Percentiles rank a stretch among this genome's conserved stretches.
Evolutionary conservation across 92 coral and sea anemone genomes (phyloP).

Genomic region (Phenganax subtilis): DNA sequence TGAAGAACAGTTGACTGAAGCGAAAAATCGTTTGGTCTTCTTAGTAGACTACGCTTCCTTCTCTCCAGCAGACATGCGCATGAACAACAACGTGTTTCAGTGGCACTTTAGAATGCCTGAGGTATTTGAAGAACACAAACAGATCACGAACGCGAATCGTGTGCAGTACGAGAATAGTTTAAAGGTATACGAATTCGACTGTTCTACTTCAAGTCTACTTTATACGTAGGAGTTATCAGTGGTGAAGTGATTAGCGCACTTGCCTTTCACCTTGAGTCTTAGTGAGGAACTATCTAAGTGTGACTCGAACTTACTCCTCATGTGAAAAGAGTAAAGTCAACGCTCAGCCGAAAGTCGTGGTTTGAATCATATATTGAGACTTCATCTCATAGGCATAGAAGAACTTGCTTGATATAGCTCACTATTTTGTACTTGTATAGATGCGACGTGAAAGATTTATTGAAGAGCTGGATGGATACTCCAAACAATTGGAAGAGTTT

Average conservation of each 20-base stretch:
- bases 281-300: no score
- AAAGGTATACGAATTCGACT: slow-evolving; percentile 53
- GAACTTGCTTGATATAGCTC: neutral
- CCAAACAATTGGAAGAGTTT: slow-evolving; percentile 92
- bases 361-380: neutral
- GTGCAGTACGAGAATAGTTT: slow-evolving; percentile 96
- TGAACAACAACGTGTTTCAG: slow-evolving; percentile 98
- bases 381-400: no score
- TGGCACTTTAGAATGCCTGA: slow-evolving; percentile 99
- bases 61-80: slow-evolving; percentile 98
- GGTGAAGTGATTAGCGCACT: no score
- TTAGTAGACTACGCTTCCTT: slow-evolving; percentile 99
- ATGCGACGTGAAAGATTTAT: slow-evolving; percentile 97
- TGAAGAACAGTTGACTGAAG: slow-evolving; percentile 82
- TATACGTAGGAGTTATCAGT: neutral
- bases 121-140: slow-evolving; percentile 93
- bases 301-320: no score
- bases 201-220: neutral
- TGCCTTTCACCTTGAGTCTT: no score
- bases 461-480: slow-evolving; percentile 91
- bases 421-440: slow-evolving; percentile 41
- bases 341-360: neutral
- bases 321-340: no score
- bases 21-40: slow-evolving; percentile 84
- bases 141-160: slow-evolving; percentile 92